Evolutionary conservation across 2,888 invertebrate genomes (phyloP).

Genomic region (Julus scandinavius): DNA sequence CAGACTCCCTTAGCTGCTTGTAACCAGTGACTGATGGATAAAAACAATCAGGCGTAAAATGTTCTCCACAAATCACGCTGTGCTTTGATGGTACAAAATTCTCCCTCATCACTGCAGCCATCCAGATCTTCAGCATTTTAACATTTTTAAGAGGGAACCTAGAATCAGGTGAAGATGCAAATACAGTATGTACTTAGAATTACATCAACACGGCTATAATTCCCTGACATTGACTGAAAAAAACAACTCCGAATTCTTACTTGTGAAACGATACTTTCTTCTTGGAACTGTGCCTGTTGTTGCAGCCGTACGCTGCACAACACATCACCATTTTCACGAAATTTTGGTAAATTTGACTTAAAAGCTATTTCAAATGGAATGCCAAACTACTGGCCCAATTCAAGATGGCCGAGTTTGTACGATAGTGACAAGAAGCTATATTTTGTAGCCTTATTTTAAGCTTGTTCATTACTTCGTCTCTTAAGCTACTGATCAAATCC

Average conservation of each 20-base stretch:
- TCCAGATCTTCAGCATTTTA: constrained; percentile 8
- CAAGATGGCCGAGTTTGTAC: background rate
- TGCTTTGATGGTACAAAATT: background rate
- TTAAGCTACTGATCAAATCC: background rate
- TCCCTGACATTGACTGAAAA: no score
- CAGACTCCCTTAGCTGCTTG: constrained; percentile 16
- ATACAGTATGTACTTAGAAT: no score
- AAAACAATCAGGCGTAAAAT: background rate
- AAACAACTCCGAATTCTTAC: background rate
- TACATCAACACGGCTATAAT: no score
- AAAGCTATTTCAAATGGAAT: background rate
- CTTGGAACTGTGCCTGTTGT: background rate
- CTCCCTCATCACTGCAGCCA: constrained; percentile 2
- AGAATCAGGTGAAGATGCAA: background rate
- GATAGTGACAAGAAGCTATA: background rate
- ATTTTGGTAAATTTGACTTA: background rate
- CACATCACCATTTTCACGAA: constrained; percentile 10
- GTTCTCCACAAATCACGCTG: constrained; percentile 6
- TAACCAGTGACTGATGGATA: constrained; percentile 26
- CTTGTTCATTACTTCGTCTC: no score
- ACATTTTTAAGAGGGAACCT: background rate
- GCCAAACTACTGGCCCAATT: constrained; percentile 17
- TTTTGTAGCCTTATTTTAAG: background rate
- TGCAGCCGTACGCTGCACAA: constrained; percentile 11
- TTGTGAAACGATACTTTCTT: constrained; percentile 27